These are phyloP conservation scores for Ypsolopha sequella DNA, from an alignment of 2,888 invertebrate species.

Conservation along the genomic window DNA sequence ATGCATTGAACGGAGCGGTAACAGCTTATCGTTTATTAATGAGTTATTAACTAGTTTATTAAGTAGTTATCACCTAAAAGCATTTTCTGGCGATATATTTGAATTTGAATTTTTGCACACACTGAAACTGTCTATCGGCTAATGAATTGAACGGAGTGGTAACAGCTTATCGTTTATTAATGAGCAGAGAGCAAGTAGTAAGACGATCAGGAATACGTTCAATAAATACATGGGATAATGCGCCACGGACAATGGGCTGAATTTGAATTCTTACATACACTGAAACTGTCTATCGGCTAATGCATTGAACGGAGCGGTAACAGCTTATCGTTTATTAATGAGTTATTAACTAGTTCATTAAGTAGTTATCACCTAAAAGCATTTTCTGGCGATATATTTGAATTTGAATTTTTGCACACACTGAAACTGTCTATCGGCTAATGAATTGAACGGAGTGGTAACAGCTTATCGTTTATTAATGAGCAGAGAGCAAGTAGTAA, in stretches of 20 bases:
- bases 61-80: constrained; percentile 7
- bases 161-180: too few relatives aligned
- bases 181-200: constrained; percentile 46
- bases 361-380: constrained; percentile 7
- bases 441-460: too few relatives aligned
- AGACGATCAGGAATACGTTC: constrained; percentile 34
- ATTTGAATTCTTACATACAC: too few relatives aligned
- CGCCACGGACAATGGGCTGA: constrained; percentile 40
- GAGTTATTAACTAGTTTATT: constrained; percentile 40
- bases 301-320: constrained; percentile 34
- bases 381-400: too few relatives aligned
- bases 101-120: too few relatives aligned
- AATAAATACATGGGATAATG: constrained; percentile 43
- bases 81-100: too few relatives aligned
- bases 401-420: too few relatives aligned
- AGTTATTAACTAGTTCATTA: constrained; percentile 39
- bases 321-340: constrained; percentile 53
- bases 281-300: constrained; percentile 29
- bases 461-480: too few relatives aligned
- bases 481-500: constrained; percentile 47
- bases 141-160: too few relatives aligned
- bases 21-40: constrained; percentile 53
- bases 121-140: too few relatives aligned
- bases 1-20: constrained; percentile 35
- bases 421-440: too few relatives aligned